Evolutionary conservation across 2,113 vertebrate species (phyloP).

Genomic region (Carassius gibelio): DNA sequence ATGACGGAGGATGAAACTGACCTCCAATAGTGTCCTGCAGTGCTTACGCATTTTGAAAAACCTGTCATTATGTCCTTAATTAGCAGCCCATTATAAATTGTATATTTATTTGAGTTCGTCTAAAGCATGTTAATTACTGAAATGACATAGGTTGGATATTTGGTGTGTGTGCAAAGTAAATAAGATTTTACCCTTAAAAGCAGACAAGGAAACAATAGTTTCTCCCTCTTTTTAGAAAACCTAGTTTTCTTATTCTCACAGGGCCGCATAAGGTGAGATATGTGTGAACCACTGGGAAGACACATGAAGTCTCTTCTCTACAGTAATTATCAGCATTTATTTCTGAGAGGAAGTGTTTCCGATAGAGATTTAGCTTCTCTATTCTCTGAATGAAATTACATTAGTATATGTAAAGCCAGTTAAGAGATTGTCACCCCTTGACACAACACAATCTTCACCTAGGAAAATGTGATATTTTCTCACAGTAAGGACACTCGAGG

Average conservation of each 20-base stretch:
- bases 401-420: slow-evolving; percentile 24
- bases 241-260: slow-evolving; percentile 18
- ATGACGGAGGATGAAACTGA: slow-evolving; percentile 62
- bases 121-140: slow-evolving; percentile 56
- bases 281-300: slow-evolving; percentile 42
- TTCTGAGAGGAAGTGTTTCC: slow-evolving; percentile 46
- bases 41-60: slow-evolving; percentile 68
- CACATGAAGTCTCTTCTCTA: slow-evolving; percentile 27
- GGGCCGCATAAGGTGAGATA: slow-evolving; percentile 27
- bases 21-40: slow-evolving; percentile 62
- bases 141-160: slow-evolving; percentile 51
- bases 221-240: slow-evolving; percentile 23
- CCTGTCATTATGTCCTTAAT: slow-evolving; percentile 45
- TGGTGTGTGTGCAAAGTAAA: slow-evolving; percentile 47
- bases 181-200: slow-evolving; percentile 38
- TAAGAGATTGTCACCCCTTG: slow-evolving; percentile 18
- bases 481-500: not conserved
- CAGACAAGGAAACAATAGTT: not conserved
- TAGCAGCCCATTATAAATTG: slow-evolving; percentile 40
- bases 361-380: slow-evolving; percentile 36
- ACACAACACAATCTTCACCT: slow-evolving; percentile 34
- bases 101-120: slow-evolving; percentile 59
- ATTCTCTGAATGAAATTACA: slow-evolving; percentile 40
- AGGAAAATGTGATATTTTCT: slow-evolving; percentile 28
- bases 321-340: slow-evolving; percentile 56